Base-by-base conservation (phyloP, 2,113 vertebrate species). In the Phrynosoma platyrhinos region DNA sequence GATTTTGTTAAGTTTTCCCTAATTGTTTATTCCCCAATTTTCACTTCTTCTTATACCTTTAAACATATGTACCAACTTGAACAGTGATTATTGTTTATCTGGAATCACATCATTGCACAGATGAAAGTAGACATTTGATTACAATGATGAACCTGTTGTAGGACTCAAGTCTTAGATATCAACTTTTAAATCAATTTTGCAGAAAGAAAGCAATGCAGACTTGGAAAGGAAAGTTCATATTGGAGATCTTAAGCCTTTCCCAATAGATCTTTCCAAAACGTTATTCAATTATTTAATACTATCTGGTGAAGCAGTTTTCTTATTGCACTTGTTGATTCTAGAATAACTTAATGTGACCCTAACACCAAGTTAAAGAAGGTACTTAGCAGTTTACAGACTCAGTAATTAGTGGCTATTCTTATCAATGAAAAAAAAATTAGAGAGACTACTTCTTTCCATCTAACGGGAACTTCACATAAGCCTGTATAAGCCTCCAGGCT, bases 321-420 rank as follows among this genome's bases (percentile, higher is more conserved):
- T 88, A 62, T 80, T 53, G 80, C 78, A 92, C 92, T 94, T 93
- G 76, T 93, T 95, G 92, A 95, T 96, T 95, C 93, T 91, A 95
- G 94, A 92, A 93, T 84, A 84, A 92, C 84, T 83, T 83, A 87
- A 94, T 94, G 87, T 93, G 94, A 89, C 93, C 95, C 92, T 93
- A 27, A 74, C 86, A 78, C 89, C 93, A 94, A 87, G 95, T 94
- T 94, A 96, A 94, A 93, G 89, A 92, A 94, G 90, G 92, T 94
- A 90, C 89, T 96, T 95, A 96, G 95, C 62, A 23, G 94, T 96
- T 97, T 96, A 96, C 91, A 96, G 94, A 94, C 92, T 95, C 91
- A 90, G 95, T 96, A 96, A 97, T 97, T 97, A 97, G 96, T 96
- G 94, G 93, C 94, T 96, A 95, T 96, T 97, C 96, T 97, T 96